Conservation (phyloP, 2,888 invertebrate genomes). For the Eutolmus rufibarbis region DNA sequence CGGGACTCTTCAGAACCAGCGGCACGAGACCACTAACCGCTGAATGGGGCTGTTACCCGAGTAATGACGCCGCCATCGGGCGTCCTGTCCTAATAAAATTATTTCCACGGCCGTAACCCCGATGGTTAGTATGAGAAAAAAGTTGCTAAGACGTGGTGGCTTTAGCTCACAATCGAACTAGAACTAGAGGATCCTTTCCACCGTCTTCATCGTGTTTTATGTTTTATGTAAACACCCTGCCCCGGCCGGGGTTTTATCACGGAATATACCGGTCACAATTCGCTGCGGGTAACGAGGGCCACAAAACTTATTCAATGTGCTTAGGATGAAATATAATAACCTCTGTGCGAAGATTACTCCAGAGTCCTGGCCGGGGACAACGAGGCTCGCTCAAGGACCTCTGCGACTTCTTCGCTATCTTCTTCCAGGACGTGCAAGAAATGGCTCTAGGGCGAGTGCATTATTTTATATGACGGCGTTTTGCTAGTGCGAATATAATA, state of each 20-base stretch:
- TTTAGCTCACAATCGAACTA: neutral
- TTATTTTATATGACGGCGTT: conserved; percentile 20
- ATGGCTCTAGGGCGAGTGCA: conserved; percentile 3
- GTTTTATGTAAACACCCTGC: neutral
- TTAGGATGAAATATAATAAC: conserved; percentile 45
- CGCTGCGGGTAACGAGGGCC: conserved; percentile 19
- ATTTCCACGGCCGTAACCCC: neutral
- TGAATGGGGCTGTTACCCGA: neutral
- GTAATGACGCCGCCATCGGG: neutral
- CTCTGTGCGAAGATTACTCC: conserved; percentile 38
- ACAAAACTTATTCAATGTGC: conserved; percentile 33
- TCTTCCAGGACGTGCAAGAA: neutral
- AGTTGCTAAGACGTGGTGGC: neutral
- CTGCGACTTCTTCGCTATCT: neutral
- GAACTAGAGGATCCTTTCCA: neutral
- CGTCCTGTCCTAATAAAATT: conserved; percentile 27
- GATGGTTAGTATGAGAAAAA: neutral
- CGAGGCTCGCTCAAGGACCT: conserved; percentile 1
- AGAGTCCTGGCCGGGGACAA: conserved; percentile 12
- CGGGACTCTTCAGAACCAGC: neutral
- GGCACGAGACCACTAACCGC: conserved; percentile 8
- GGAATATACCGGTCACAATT: neutral
- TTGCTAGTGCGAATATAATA: conserved; percentile 31
- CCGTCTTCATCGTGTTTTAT: neutral
- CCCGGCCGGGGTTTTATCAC: neutral